A percentile compares a stretch with the other conserved stretches of the same genome.
phyloP scores from a whole-genome alignment of 1,140 invertebrate genomes.

The Palaemon carinicauda region DNA sequence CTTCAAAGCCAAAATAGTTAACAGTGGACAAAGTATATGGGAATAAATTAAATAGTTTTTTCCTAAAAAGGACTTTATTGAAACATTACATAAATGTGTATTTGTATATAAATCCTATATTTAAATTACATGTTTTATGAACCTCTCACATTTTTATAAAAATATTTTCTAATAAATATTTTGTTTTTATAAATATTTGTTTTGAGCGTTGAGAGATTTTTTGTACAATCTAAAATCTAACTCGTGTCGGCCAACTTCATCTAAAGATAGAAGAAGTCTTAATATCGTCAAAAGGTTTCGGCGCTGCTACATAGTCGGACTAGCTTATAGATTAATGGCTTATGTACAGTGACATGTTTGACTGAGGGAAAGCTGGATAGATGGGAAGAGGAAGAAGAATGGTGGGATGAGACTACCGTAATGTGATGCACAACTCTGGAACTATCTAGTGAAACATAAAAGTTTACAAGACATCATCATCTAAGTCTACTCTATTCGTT shows the following conservation, averaged over 20 bases:
- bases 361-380: too few relatives aligned
- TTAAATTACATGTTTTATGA: neutral
- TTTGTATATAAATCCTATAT: neutral
- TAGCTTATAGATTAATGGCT: neutral
- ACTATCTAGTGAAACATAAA: neutral
- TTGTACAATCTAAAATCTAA: neutral
- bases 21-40: too few relatives aligned
- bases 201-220: constrained; percentile 1
- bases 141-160: neutral
- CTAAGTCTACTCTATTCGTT: too few relatives aligned
- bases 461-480: too few relatives aligned
- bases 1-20: too few relatives aligned
- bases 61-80: neutral
- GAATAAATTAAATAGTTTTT: neutral
- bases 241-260: neutral
- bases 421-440: neutral
- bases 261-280: neutral
- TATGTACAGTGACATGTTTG: neutral
- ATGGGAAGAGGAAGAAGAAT: too few relatives aligned
- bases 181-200: neutral
- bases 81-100: neutral
- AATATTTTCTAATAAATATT: neutral
- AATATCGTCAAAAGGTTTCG: neutral
- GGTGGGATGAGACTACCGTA: neutral
- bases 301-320: neutral